A percentile compares a stretch with the other conserved stretches of the same genome.
Evolutionary conservation across 2,888 invertebrate genomes (phyloP).

Genomic region (Philereme vetulata): DNA sequence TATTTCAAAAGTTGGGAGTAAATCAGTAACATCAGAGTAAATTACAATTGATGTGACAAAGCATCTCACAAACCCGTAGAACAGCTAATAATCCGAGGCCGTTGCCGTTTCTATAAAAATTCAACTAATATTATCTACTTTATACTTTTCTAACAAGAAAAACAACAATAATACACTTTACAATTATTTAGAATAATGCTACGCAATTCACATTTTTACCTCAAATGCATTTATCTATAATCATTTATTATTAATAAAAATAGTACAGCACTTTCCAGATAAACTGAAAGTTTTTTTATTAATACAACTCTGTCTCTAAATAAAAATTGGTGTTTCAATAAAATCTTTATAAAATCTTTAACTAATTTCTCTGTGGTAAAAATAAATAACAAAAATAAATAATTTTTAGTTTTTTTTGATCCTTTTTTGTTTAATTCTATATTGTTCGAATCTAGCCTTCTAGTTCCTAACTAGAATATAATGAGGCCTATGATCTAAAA

Average conservation of each 20-base stretch:
- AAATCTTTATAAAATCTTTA: not conserved
- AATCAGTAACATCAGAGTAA: too few relatives aligned
- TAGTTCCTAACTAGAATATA: conserved; percentile 34
- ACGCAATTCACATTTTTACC: conserved; percentile 63
- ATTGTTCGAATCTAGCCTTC: conserved; percentile 44
- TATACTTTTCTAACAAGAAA: conserved; percentile 42
- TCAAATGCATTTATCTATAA: conserved; percentile 15
- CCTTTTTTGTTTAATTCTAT: conserved; percentile 15
- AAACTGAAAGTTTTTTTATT: not conserved
- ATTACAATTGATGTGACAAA: too few relatives aligned
- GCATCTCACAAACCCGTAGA: conserved; percentile 1
- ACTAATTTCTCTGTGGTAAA: not conserved
- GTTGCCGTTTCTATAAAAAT: conserved; percentile 30
- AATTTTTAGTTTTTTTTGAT: conserved; percentile 7
- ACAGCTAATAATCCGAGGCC: conserved; percentile 29
- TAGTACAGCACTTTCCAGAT: conserved; percentile 2
- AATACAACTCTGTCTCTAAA: conserved; percentile 3
- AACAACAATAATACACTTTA: conserved; percentile 71
- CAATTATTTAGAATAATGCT: conserved; percentile 79
- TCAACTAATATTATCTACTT: conserved; percentile 22
- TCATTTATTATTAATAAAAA: conserved; percentile 12
- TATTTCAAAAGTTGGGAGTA: too few relatives aligned
- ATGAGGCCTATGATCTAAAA: conserved; percentile 40
- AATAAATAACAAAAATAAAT: conserved; percentile 11
- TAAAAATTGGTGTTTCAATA: conserved; percentile 11